A percentile compares a stretch with the other conserved stretches of the same genome.
Conservation (phyloP, 2,113 vertebrate genomes). For the Todiramphus chloris region DNA sequence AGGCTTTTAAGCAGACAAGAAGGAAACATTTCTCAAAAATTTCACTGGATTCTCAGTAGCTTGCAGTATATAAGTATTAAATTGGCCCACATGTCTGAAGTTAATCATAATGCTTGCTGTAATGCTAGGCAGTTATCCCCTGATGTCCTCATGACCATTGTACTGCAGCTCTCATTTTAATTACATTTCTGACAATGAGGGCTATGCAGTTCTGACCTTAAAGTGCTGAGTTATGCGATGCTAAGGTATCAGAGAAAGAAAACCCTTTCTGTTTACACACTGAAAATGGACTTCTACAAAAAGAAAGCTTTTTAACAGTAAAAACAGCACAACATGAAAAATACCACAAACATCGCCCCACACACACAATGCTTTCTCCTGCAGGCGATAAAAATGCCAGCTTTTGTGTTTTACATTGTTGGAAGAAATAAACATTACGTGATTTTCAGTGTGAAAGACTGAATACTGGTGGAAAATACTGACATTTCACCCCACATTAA, state of each 20-base stretch:
- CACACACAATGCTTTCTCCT: neutral
- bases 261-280: neutral
- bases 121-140: neutral
- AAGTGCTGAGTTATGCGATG: neutral
- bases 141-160: neutral
- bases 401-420: neutral
- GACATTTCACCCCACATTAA: neutral
- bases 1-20: neutral
- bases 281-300: neutral
- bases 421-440: neutral
- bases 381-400: neutral
- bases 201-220: neutral
- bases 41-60: neutral
- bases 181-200: neutral
- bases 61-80: neutral
- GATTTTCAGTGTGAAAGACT: neutral
- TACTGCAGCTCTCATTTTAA: constrained; percentile 25
- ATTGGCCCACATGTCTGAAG: neutral
- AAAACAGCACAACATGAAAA: neutral
- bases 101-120: neutral
- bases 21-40: neutral
- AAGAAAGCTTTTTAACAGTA: neutral
- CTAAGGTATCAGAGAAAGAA: neutral
- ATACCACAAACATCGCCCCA: rapidly evolving
- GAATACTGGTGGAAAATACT: neutral